These are phyloP conservation scores for Zosterops pallidus DNA, from an alignment of 2,113 vertebrate species.

Conservation along the genomic window DNA sequence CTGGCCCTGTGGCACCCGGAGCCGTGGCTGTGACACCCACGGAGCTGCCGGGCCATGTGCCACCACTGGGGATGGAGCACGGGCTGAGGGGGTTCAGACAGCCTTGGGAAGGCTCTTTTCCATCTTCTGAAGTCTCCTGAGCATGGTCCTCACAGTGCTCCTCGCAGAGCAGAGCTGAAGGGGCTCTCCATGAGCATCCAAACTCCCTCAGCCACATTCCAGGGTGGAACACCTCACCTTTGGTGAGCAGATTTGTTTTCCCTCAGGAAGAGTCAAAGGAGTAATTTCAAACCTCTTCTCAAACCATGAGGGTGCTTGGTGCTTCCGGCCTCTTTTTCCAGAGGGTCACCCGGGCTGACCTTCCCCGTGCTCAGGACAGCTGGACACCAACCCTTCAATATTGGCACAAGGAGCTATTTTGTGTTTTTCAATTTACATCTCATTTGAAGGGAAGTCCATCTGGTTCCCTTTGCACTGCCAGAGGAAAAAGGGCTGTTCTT, in stretches of 20 bases:
- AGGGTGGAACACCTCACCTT: fast-evolving
- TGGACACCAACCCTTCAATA: background rate
- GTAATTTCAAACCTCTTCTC: fast-evolving
- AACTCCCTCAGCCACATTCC: background rate
- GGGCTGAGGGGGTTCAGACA: background rate
- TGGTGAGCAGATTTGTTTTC: background rate
- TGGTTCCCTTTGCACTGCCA: background rate
- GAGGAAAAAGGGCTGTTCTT: background rate
- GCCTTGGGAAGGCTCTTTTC: background rate
- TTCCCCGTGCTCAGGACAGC: background rate
- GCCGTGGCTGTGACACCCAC: background rate
- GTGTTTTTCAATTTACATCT: conserved; percentile 38
- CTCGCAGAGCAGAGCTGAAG: fast-evolving
- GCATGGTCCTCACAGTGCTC: fast-evolving
- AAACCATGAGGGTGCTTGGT: background rate
- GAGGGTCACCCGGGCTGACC: background rate
- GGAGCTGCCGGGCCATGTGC: fast-evolving
- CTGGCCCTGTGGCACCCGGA: fast-evolving
- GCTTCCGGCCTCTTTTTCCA: background rate
- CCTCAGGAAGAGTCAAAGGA: background rate
- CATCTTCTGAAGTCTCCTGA: background rate
- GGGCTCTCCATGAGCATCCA: background rate
- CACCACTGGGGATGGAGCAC: fast-evolving
- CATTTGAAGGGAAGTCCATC: conserved; percentile 11
- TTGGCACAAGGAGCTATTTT: background rate